Percentiles rank a stretch among this genome's conserved stretches.
Evolutionary conservation across 2,113 vertebrate species (phyloP).

Genomic region (Phaetusa simplex): DNA sequence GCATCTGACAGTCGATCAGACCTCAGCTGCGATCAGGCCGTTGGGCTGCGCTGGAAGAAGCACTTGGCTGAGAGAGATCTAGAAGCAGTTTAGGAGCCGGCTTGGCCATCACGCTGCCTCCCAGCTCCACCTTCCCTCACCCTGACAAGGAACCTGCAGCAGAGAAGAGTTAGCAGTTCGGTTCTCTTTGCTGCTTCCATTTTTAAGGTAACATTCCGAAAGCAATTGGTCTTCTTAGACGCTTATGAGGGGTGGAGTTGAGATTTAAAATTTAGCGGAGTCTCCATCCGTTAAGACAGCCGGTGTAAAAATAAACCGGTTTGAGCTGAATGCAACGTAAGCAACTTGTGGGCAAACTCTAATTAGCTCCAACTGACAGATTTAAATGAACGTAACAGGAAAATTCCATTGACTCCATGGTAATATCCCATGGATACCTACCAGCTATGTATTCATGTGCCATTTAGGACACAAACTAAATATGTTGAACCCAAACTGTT

Average conservation of each 20-base stretch:
- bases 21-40: background rate
- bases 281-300: background rate
- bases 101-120: background rate
- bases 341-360: background rate
- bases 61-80: background rate
- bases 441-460: background rate
- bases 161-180: background rate
- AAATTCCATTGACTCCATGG: background rate
- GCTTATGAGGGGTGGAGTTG: background rate
- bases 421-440: background rate
- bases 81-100: background rate
- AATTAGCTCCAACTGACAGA: background rate
- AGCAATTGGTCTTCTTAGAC: background rate
- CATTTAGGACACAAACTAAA: background rate
- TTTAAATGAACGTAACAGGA: background rate
- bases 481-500: background rate
- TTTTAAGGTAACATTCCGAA: background rate
- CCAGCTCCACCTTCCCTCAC: background rate
- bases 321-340: background rate
- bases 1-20: background rate
- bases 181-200: background rate
- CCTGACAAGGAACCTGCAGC: background rate
- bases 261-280: background rate
- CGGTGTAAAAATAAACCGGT: background rate
- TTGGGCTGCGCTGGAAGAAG: rapidly evolving